Evolutionary conservation across 1,140 invertebrate species (phyloP), one percentile per base, ranked within the genome.

Genomic region (Zaprionus lachaisei): DNA sequence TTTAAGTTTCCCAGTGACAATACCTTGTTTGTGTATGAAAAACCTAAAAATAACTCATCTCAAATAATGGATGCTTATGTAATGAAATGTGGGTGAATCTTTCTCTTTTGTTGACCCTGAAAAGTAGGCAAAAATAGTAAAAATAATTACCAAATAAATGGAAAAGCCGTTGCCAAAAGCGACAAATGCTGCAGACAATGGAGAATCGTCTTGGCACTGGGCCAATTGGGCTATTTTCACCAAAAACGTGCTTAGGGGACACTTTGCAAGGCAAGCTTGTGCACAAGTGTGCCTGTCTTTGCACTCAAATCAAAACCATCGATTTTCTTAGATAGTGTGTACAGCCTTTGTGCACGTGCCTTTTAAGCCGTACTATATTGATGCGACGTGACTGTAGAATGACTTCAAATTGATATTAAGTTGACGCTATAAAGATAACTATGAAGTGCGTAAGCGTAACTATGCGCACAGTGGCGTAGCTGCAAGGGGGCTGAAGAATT

Each of bases 201-300:
- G 17, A 67, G 38, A 55, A 71, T n/a, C 47, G 26, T 63, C 57
- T 79, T 89, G 84, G 84, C 85, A 68, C 4, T 68, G 22, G 34
- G 77, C 84, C 84, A 89, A 89, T 34, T 85, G 66, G 68, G 85
- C 58, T 68, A 80, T 79, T 71, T 77, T 77, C 79, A 49, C 81
- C 81, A 90, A 17, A 47, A 47, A 47, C n/a, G n/a, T 47, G 41
- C 15, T 81, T 81, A 67, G 51, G 66, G 73, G 67, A 70, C 76
- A 68, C 41, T 26, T 77, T 44, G 44, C 54, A 66, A 14, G 69
- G 34, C 49, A 61, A 51, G 47, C 20, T 9, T 22, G 47, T 20
- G n/a, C 17, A 17, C 22, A 9, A 11, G 20, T 49, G 20, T 49
- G n/a, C 6, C 9, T 49, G 20, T 51, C 15, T 51, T 11, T 51